These are phyloP conservation scores for Elephantulus edwardii DNA, from an alignment of 2,113 vertebrate species.

Conservation along the genomic window DNA sequence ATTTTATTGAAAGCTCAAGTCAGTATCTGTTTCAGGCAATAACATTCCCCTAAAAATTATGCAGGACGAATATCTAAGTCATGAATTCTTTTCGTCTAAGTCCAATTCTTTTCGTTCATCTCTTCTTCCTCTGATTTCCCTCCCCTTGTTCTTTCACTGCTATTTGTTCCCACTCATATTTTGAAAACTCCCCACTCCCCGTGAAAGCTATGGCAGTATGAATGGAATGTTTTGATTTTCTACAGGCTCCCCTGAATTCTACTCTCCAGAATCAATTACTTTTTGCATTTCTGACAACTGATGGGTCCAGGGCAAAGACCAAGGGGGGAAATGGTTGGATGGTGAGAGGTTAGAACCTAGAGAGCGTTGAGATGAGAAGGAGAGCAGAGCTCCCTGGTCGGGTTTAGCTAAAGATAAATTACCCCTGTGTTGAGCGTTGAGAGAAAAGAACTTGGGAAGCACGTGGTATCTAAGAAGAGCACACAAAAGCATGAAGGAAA, in stretches of 20 bases:
- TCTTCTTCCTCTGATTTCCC: slow-evolving; percentile 66
- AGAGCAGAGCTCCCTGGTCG: slow-evolving; percentile 9
- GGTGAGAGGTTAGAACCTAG: slow-evolving; percentile 19
- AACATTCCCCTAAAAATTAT: slow-evolving; percentile 66
- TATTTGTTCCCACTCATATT: slow-evolving; percentile 20
- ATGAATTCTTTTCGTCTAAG: slow-evolving; percentile 1
- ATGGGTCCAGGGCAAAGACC: not conserved
- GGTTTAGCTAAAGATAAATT: slow-evolving; percentile 65
- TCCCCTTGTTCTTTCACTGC: not conserved
- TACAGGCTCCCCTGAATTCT: slow-evolving; percentile 68
- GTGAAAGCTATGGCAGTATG: slow-evolving; percentile 75
- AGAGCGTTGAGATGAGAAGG: not conserved
- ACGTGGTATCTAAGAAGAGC: slow-evolving; percentile 48
- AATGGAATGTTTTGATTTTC: slow-evolving; percentile 82
- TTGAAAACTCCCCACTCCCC: slow-evolving; percentile 73
- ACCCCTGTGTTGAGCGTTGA: slow-evolving; percentile 65
- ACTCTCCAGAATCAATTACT: slow-evolving; percentile 77
- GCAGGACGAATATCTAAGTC: slow-evolving; percentile 28
- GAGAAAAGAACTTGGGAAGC: slow-evolving; percentile 53
- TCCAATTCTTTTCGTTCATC: slow-evolving; percentile 67
- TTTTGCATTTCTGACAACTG: slow-evolving; percentile 61
- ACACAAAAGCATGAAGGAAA: not conserved
- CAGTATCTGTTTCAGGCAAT: slow-evolving; percentile 63
- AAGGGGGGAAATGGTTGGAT: not conserved
- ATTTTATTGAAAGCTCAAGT: slow-evolving; percentile 72